A percentile compares a stretch with the other conserved stretches of the same genome.
Evolutionary conservation across 2,797 vertebrate genomes (phyloP).

Genomic region (Melanotaenia pygmaea): DNA sequence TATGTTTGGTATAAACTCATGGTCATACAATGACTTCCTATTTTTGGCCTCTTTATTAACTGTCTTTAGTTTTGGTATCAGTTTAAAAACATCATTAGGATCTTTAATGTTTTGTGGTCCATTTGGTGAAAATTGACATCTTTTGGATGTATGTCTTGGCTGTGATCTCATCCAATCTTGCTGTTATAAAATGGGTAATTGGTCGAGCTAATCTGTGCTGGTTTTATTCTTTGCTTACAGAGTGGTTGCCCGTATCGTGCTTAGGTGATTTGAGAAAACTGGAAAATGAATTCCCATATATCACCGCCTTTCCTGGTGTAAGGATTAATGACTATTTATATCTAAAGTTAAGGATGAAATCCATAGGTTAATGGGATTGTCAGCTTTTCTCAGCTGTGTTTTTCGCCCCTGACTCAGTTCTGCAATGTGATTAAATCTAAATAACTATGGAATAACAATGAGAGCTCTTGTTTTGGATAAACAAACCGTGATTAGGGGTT

Average conservation of each 20-base stretch:
- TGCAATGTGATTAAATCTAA: constrained; percentile 4
- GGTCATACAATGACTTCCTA: too few relatives aligned
- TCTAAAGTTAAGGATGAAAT: constrained; percentile 31
- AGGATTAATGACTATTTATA: constrained; percentile 37
- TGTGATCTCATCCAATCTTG: too few relatives aligned
- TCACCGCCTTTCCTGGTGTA: constrained; percentile 43
- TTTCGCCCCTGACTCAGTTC: background rate
- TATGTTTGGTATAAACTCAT: too few relatives aligned
- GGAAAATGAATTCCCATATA: constrained; percentile 57
- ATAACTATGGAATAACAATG: background rate
- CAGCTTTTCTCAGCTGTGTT: background rate
- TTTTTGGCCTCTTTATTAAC: too few relatives aligned
- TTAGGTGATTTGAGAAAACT: constrained; percentile 40
- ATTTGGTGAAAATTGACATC: too few relatives aligned
- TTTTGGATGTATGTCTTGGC: too few relatives aligned
- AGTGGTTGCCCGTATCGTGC: constrained; percentile 45
- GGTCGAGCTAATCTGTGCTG: too few relatives aligned
- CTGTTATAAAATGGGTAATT: too few relatives aligned
- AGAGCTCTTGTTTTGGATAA: background rate
- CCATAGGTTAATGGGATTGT: constrained; percentile 24
- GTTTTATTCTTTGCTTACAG: constrained; percentile 43
- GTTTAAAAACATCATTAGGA: too few relatives aligned
- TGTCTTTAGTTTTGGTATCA: too few relatives aligned
- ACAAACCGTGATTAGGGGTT: background rate
- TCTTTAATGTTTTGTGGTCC: too few relatives aligned